These are phyloP conservation scores for Plemyria rubiginata DNA, from an alignment of 2,888 invertebrate genomes.

Conservation along the genomic window DNA sequence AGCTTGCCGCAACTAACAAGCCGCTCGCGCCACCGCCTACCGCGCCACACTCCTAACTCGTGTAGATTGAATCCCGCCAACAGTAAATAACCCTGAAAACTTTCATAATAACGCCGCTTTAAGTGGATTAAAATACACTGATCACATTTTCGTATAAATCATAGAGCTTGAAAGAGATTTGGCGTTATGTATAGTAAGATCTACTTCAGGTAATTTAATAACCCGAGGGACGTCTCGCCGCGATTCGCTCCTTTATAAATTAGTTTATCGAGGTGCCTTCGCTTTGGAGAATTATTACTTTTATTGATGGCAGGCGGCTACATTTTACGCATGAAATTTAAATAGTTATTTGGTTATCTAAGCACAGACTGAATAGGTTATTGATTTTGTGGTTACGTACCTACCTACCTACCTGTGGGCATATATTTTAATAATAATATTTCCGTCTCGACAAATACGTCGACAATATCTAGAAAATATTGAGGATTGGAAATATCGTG, in stretches of 20 bases:
- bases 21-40: constrained; percentile 50
- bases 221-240: constrained; percentile 65
- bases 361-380: constrained; percentile 2
- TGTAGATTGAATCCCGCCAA: constrained; percentile 52
- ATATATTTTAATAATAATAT: background rate
- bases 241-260: constrained; percentile 66
- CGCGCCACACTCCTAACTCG: constrained; percentile 32
- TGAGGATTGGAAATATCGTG: constrained; percentile 51
- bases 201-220: constrained; percentile 65
- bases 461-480: constrained; percentile 48
- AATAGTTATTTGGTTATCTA: constrained; percentile 16
- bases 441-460: constrained; percentile 17
- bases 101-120: constrained; percentile 24
- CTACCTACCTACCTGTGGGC: too few relatives aligned
- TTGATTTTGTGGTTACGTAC: background rate
- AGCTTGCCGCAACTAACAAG: constrained; percentile 79
- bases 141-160: constrained; percentile 72
- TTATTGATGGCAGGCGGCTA: constrained; percentile 50
- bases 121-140: constrained; percentile 70
- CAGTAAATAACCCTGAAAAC: constrained; percentile 35
- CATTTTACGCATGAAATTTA: constrained; percentile 31
- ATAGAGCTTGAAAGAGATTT: constrained; percentile 61
- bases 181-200: constrained; percentile 45
- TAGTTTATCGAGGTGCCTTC: constrained; percentile 67
- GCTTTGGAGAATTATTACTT: constrained; percentile 64